A percentile compares a stretch with the other conserved stretches of the same genome.
Conservation (phyloP, 2,797 vertebrate genomes). For the Hybognathus amarus region DNA sequence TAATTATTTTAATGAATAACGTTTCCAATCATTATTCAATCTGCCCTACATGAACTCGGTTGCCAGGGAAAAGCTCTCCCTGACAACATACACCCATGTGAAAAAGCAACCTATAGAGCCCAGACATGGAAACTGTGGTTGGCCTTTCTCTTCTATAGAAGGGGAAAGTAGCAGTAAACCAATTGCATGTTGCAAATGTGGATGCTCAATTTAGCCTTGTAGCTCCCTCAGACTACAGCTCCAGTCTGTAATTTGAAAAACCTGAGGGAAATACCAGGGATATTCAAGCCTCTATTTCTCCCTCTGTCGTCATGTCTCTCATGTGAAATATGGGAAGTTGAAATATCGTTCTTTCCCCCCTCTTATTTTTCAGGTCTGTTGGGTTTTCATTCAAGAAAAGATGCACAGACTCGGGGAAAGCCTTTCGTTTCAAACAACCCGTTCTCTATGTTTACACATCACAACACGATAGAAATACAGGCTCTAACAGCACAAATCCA, state of each 20-base stretch:
- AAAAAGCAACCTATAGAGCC: conserved; percentile 58
- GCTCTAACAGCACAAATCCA: conserved; percentile 41
- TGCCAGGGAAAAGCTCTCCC: background rate
- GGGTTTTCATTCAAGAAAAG: conserved; percentile 37
- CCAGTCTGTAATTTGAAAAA: conserved; percentile 78
- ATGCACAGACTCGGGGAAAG: background rate
- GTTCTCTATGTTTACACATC: background rate
- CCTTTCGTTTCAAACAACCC: background rate
- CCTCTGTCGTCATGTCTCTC: conserved; percentile 70
- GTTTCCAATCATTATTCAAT: conserved; percentile 33
- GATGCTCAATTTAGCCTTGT: conserved; percentile 59
- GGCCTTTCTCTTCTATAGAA: conserved; percentile 31
- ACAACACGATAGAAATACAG: conserved; percentile 48
- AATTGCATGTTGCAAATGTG: conserved; percentile 68
- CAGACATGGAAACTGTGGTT: conserved; percentile 70
- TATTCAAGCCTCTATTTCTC: conserved; percentile 72
- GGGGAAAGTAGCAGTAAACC: conserved; percentile 58
- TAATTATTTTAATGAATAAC: conserved; percentile 24
- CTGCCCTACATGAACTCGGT: background rate
- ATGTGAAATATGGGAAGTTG: conserved; percentile 65
- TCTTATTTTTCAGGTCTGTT: conserved; percentile 13
- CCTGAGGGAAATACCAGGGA: conserved; percentile 73
- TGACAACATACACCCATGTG: conserved; percentile 45
- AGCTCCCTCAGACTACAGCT: conserved; percentile 62
- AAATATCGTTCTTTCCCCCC: conserved; percentile 54